phyloP scores from a whole-genome alignment of 2,797 vertebrate species.

The Podargus strigoides region DNA sequence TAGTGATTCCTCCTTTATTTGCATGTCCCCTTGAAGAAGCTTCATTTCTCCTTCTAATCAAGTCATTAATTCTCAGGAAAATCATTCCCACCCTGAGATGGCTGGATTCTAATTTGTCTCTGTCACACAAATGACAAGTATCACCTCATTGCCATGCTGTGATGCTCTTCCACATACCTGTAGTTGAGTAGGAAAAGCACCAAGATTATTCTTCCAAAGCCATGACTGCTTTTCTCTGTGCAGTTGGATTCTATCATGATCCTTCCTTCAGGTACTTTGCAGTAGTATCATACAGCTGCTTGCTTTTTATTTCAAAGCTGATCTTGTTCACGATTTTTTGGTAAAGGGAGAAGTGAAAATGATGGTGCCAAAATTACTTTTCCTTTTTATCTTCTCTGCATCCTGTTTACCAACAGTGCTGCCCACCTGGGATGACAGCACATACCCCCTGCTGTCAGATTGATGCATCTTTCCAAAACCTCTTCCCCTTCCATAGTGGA shows the following conservation, averaged over 20 bases:
- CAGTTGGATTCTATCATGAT: neutral
- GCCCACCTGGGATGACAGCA: neutral
- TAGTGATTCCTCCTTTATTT: slow-evolving; percentile 66
- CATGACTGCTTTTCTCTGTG: neutral
- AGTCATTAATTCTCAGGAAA: slow-evolving; percentile 63
- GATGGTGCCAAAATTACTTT: neutral
- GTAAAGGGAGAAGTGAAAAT: neutral
- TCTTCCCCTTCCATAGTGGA: neutral
- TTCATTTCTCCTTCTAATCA: slow-evolving; percentile 64
- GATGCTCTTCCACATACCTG: neutral
- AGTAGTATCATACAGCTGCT: neutral
- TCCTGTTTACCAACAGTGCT: neutral
- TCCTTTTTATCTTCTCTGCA: neutral
- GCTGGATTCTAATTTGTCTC: slow-evolving; percentile 53
- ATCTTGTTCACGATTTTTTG: neutral
- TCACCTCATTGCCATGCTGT: slow-evolving; percentile 41
- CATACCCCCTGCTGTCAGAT: neutral
- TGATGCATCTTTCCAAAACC: neutral
- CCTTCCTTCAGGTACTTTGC: neutral
- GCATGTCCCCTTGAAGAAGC: slow-evolving; percentile 53
- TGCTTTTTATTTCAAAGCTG: neutral
- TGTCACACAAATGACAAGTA: slow-evolving; percentile 47
- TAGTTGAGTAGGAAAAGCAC: neutral
- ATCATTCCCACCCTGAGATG: slow-evolving; percentile 30
- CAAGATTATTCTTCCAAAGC: neutral